These are phyloP conservation scores for Metallyticus violacea DNA, from an alignment of 2,888 invertebrate species.

Conservation along the genomic window DNA sequence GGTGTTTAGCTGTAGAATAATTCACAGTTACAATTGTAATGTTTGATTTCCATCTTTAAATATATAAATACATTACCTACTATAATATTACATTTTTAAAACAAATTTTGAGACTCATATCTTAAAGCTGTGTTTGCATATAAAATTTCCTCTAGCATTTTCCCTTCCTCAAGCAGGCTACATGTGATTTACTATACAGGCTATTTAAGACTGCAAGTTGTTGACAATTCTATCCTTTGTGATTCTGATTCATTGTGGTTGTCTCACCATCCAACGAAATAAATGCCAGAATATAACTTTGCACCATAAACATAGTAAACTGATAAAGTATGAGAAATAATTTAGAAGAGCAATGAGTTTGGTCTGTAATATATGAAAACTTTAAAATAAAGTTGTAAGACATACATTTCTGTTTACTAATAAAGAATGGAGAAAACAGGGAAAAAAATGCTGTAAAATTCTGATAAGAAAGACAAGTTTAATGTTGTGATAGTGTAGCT, in stretches of 20 bases:
- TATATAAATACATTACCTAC: not conserved
- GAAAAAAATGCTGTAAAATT: not conserved
- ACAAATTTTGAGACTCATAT: not conserved
- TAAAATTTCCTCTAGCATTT: not conserved
- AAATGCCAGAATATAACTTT: not conserved
- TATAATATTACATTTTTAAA: not conserved
- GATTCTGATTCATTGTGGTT: not conserved
- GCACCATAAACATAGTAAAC: not conserved
- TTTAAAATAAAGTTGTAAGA: too few relatives aligned
- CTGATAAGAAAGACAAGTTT: not conserved
- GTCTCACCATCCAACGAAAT: not conserved
- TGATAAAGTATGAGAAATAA: too few relatives aligned
- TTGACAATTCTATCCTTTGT: not conserved
- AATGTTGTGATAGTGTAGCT: not conserved
- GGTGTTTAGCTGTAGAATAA: not conserved
- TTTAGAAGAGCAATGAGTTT: too few relatives aligned
- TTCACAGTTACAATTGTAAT: not conserved
- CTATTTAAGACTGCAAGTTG: not conserved
- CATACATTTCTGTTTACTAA: not conserved
- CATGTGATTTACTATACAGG: not conserved
- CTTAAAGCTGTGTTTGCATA: too few relatives aligned
- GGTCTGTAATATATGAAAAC: too few relatives aligned
- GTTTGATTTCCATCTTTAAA: not conserved
- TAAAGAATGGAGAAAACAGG: not conserved
- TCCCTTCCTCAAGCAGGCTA: not conserved